These are phyloP conservation scores for Gryllus longicercus DNA, from an alignment of 2,888 invertebrate genomes.

Conservation along the genomic window DNA sequence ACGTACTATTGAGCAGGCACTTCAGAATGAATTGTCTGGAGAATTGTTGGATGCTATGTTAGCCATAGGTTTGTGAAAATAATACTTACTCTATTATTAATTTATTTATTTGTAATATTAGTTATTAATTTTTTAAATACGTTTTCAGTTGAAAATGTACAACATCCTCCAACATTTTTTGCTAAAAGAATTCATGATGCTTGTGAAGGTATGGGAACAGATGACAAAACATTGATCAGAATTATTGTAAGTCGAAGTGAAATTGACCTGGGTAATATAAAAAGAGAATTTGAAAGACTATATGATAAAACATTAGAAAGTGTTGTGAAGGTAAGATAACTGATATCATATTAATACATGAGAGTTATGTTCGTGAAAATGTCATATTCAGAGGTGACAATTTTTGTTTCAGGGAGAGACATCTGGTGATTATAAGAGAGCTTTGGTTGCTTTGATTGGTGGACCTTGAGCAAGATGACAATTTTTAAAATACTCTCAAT, in stretches of 20 bases:
- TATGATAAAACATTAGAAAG: conserved; percentile 66
- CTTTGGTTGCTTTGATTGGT: conserved; percentile 58
- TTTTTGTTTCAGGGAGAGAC: conserved; percentile 55
- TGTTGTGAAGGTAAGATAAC: conserved; percentile 56
- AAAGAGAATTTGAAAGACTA: conserved; percentile 64
- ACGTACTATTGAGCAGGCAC: conserved; percentile 68
- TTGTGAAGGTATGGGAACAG: conserved; percentile 69
- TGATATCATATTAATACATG: too few relatives aligned
- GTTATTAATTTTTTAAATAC: too few relatives aligned
- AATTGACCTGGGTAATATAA: conserved; percentile 67
- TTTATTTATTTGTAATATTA: background rate
- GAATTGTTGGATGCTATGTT: conserved; percentile 65
- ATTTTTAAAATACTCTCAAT: too few relatives aligned
- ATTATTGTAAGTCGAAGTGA: conserved; percentile 67
- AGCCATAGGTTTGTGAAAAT: conserved; percentile 57
- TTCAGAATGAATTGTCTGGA: conserved; percentile 64
- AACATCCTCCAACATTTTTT: conserved; percentile 64
- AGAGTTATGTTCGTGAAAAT: too few relatives aligned
- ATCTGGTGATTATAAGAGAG: conserved; percentile 64
- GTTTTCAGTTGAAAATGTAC: conserved; percentile 64
- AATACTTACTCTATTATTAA: background rate
- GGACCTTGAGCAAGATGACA: conserved; percentile 45
- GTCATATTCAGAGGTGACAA: too few relatives aligned
- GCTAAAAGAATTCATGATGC: conserved; percentile 62
- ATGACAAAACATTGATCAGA: conserved; percentile 67